A percentile compares a stretch with the other conserved stretches of the same genome.
Conservation (phyloP, 1,140 invertebrate genomes). For the Listronotus oregonensis region DNA sequence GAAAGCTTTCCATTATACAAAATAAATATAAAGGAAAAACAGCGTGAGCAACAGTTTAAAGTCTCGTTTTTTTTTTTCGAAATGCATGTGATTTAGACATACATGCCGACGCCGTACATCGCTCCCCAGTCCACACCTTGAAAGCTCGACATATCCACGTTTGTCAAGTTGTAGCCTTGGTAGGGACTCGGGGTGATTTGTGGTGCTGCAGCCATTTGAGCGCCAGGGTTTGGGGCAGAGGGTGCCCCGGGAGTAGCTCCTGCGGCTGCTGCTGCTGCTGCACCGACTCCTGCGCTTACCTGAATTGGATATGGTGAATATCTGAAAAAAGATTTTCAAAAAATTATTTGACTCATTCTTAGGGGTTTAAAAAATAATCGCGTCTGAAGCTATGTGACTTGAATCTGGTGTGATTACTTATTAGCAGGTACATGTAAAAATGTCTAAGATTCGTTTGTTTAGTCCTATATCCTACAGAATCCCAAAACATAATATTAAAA, state of each 20-base stretch:
- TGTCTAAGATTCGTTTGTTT: too few species aligned
- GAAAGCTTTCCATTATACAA: conserved; percentile 5
- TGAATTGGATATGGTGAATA: conserved; percentile 72
- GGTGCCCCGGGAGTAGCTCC: conserved; percentile 56
- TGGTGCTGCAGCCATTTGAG: conserved; percentile 62
- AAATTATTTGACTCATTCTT: background rate
- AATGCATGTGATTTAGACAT: conserved; percentile 64
- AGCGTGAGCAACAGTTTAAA: conserved; percentile 34
- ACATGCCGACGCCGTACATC: conserved; percentile 90
- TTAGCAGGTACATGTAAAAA: background rate
- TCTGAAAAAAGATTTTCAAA: conserved; percentile 18
- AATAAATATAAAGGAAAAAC: conserved; percentile 17
- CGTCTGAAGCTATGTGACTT: background rate
- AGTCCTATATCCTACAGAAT: too few species aligned
- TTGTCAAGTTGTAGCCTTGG: conserved; percentile 81
- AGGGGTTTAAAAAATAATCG: too few species aligned
- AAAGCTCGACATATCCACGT: conserved; percentile 89
- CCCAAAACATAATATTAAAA: too few species aligned
- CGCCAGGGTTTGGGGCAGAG: conserved; percentile 57
- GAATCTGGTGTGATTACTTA: background rate
- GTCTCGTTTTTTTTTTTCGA: conserved; percentile 2
- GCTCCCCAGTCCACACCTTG: conserved; percentile 87
- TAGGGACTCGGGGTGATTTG: conserved; percentile 70
- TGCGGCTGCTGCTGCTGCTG: conserved; percentile 60
- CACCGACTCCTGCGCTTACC: conserved; percentile 57